Conservation (phyloP, 2,797 vertebrate genomes). For the Enteromius treurensis region DNA sequence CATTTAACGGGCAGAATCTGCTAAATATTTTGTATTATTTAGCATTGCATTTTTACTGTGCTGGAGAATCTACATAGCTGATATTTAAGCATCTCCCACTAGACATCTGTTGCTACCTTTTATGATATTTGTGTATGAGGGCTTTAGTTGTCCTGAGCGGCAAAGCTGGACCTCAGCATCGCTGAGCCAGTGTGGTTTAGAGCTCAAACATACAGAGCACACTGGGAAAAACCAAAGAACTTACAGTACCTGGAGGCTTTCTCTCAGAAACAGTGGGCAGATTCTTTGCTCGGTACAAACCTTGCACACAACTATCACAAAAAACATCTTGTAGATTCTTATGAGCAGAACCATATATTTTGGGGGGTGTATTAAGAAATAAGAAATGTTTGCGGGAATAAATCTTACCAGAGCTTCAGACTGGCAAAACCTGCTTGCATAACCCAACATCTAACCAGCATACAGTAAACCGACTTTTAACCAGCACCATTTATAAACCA, state of each 20-base stretch:
- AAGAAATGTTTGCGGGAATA: neutral
- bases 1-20: neutral
- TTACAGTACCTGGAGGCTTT: slow-evolving; percentile 13
- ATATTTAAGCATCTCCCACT: neutral
- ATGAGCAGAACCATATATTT: neutral
- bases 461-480: neutral
- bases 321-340: neutral
- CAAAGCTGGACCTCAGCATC: slow-evolving; percentile 12
- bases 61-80: neutral
- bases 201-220: neutral
- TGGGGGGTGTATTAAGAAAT: neutral
- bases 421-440: neutral
- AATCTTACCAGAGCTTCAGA: neutral
- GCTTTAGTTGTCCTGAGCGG: neutral
- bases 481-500: neutral
- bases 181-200: neutral
- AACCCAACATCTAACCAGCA: neutral
- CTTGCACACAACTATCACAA: neutral
- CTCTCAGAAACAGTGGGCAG: neutral
- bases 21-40: neutral
- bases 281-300: neutral
- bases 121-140: neutral
- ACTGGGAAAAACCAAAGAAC: neutral
- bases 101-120: neutral
- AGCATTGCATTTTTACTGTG: neutral